Percentiles rank a stretch among this genome's conserved stretches.
phyloP scores from a whole-genome alignment of 2,888 invertebrate species.

The Exephanes ischioxanthus region DNA sequence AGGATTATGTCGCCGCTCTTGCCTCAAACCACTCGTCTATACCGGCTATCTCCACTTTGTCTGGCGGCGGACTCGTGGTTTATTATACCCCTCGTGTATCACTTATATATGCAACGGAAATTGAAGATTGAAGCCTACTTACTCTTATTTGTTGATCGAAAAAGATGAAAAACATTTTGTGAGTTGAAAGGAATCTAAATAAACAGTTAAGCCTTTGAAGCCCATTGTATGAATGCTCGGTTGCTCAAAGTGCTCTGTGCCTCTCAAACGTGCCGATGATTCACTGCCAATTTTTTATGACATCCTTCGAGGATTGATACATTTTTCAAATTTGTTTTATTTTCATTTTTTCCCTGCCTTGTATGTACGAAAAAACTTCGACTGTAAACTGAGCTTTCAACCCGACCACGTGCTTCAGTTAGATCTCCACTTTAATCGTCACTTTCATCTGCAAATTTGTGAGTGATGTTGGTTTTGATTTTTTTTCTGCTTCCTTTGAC shows the following conservation, averaged over 20 bases:
- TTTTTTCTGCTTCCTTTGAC: constrained; percentile 13
- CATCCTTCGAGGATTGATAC: background rate
- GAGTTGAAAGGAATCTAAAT: background rate
- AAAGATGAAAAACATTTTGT: background rate
- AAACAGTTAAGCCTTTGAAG: background rate
- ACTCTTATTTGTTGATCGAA: background rate
- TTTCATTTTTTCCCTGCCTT: background rate
- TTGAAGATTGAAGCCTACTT: background rate
- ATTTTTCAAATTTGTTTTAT: background rate
- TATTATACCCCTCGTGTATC: background rate
- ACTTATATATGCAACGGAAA: constrained; percentile 2
- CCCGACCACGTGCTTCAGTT: background rate
- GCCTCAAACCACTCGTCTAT: constrained; percentile 38
- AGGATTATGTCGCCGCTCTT: constrained; percentile 71
- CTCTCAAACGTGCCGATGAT: background rate
- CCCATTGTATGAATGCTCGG: background rate
- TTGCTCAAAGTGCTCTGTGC: background rate
- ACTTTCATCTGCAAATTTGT: background rate
- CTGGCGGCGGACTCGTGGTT: constrained; percentile 38
- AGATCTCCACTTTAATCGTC: background rate
- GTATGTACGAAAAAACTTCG: background rate
- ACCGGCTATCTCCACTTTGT: constrained; percentile 42
- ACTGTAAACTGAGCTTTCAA: background rate
- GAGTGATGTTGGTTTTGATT: background rate
- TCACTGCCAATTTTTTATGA: background rate